These are phyloP conservation scores for Antidorcas marsupialis DNA, from an alignment of 2,113 vertebrate genomes.

Conservation along the genomic window DNA sequence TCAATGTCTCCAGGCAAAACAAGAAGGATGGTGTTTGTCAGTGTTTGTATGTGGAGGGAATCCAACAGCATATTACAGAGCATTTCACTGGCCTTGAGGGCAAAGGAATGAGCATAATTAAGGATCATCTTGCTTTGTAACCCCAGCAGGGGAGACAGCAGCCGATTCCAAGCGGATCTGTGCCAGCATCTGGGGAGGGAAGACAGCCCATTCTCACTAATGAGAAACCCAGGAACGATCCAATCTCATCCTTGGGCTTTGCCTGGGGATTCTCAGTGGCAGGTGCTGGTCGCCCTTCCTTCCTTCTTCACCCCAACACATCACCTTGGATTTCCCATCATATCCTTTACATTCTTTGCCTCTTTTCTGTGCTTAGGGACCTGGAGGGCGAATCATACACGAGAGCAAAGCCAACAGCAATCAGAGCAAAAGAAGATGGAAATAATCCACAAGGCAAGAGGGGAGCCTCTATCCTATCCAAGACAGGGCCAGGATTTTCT, in stretches of 20 bases:
- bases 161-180: not conserved
- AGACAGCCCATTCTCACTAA: not conserved
- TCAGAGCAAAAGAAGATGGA: not conserved
- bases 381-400: rapidly evolving
- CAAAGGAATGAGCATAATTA: not conserved
- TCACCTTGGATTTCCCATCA: too few species aligned
- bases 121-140: not conserved
- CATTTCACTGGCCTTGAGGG: not conserved
- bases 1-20: rapidly evolving
- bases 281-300: rapidly evolving
- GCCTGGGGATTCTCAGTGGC: not conserved
- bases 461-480: not conserved
- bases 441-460: not conserved
- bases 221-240: not conserved
- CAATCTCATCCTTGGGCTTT: not conserved
- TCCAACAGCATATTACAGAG: not conserved
- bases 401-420: not conserved
- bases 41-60: not conserved
- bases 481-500: not conserved
- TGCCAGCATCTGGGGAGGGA: not conserved
- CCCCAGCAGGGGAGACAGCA: not conserved
- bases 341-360: not conserved
- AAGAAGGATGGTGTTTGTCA: not conserved
- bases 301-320: rapidly evolving
- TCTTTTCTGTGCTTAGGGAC: not conserved